phyloP scores from a whole-genome alignment of 30 jellyfish, hydroid and myxozoan genomes.

The Sanderia malayensis region DNA sequence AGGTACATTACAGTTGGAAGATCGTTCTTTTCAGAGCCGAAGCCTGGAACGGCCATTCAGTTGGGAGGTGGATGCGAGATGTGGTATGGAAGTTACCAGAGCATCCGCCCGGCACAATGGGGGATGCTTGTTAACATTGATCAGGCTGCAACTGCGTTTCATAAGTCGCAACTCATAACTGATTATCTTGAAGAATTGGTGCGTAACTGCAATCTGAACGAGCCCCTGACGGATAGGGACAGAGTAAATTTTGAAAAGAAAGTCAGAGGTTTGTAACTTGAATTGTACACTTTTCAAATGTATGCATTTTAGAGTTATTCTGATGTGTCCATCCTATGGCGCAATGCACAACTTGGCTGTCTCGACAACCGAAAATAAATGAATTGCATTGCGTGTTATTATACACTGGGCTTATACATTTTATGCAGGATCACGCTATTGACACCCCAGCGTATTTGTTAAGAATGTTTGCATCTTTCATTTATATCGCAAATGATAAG shows the following conservation, averaged over 20 bases:
- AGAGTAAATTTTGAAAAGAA: constrained; percentile 1
- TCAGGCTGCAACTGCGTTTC: constrained; percentile 44
- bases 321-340: too few species aligned
- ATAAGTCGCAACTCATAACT: constrained; percentile 27
- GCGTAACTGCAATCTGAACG: background rate
- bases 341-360: too few species aligned
- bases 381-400: too few species aligned
- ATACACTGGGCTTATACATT: too few species aligned
- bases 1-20: constrained; percentile 57
- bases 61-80: constrained; percentile 56
- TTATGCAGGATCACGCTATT: too few species aligned
- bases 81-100: constrained; percentile 63
- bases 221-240: background rate
- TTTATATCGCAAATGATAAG: too few species aligned
- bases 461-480: too few species aligned
- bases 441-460: too few species aligned
- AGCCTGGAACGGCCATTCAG: constrained; percentile 18
- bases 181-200: constrained; percentile 17
- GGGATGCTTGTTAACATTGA: constrained; percentile 56
- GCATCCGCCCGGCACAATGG: constrained; percentile 59
- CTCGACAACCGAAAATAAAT: too few species aligned
- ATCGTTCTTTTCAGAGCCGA: constrained; percentile 47
- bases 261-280: constrained; percentile 26
- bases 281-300: too few species aligned
- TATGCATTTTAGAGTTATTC: too few species aligned